These are phyloP conservation scores for Andrena flavipes DNA, from an alignment of 2,888 invertebrate species.

Conservation along the genomic window DNA sequence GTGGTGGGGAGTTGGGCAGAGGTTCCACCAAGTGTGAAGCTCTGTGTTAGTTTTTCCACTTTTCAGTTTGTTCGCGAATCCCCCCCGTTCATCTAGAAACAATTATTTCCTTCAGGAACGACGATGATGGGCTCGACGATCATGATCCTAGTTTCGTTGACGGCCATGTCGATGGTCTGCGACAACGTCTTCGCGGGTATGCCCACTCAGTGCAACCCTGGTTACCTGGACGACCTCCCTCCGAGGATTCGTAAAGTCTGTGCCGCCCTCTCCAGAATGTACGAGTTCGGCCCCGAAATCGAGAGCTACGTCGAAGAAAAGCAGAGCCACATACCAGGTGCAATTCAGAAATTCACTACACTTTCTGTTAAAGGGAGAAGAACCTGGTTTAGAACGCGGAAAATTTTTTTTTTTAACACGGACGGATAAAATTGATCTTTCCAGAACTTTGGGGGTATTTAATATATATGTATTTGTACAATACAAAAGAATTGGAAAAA, in stretches of 20 bases:
- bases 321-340: constrained; percentile 80
- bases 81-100: background rate
- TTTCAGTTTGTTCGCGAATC: no score
- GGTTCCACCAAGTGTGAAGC: no score
- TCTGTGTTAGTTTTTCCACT: no score
- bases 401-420: no score
- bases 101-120: background rate
- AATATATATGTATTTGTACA: no score
- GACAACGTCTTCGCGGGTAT: constrained; percentile 83
- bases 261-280: constrained; percentile 88
- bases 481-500: no score
- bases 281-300: constrained; percentile 88
- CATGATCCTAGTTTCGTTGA: constrained; percentile 62
- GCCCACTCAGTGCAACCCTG: constrained; percentile 87
- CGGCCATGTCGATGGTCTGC: constrained; percentile 76
- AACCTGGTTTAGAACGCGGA: no score
- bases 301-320: constrained; percentile 87
- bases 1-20: background rate
- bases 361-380: no score
- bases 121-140: constrained; percentile 53
- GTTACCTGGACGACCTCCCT: constrained; percentile 87
- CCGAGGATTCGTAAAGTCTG: constrained; percentile 88
- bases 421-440: no score
- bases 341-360: no score
- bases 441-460: no score